Evolutionary conservation across 2,113 vertebrate genomes (phyloP), one percentile per base, ranked within the genome.

Genomic region (Xiphophorus couchianus): DNA sequence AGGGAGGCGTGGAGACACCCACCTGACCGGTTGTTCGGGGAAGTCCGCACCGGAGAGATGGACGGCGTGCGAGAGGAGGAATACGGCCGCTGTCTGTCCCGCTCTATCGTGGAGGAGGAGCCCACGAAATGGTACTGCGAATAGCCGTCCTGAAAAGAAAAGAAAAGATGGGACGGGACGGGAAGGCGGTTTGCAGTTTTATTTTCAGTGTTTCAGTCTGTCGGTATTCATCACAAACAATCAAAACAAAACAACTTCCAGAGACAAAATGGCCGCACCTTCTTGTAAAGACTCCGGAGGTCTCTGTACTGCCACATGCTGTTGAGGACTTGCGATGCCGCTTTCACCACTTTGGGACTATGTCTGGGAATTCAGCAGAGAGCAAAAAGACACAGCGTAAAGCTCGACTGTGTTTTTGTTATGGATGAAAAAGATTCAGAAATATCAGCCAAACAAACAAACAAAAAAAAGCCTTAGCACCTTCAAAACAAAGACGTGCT

Each of bases 271-370:
- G 62, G n/a, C 61, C 29, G 62, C 96, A 99, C 98, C 98, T 99
- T 99, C 84, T 99, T 99, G 95, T 99, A 99, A 87, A 99, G 97
- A 94, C 97, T 98, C 92, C 98, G 97, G 81, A 99, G 96, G 90
- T 99, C 98, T 90, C 98, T 96, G 94, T 99, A 99, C 90, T 99
- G 98, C 98, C 98, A 99, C 98, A 99, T 99, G 91, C 97, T 99
- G 94, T 96, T 99, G 65, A 99, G 95, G 89, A 99, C 98, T 94
- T 99, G 98, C 91, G 98, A 99, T 73, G 98, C 98, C 12, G 98
- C 98, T 91, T 99, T 99, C 92, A 99, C 97, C 93, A 99, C 98
- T 94, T 99, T 99, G 0, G 98, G 97, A 84, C 97, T 97, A 92
- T 99, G 98, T 92, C 98, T 99, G 90, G 88, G 87, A 84, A 90